Evolutionary conservation across 1,140 invertebrate species (phyloP).

Genomic region (Ips nitidus): DNA sequence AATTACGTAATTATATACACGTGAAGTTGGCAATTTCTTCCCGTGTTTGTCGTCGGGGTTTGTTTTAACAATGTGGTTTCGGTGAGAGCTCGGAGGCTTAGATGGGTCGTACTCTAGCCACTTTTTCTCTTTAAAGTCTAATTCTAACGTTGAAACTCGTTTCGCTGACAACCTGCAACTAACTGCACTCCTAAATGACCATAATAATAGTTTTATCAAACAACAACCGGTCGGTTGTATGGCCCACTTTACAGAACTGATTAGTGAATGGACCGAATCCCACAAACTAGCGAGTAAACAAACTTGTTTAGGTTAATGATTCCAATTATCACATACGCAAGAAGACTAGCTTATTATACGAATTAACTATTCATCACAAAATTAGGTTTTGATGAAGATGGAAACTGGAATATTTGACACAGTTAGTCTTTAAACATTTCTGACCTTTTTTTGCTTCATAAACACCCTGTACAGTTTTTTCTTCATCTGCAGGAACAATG

Average conservation of each 20-base stretch:
- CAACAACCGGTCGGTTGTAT: not conserved
- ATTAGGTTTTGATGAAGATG: no score
- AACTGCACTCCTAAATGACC: slow-evolving; percentile 10
- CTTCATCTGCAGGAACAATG: no score
- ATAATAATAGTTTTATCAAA: slow-evolving; percentile 10
- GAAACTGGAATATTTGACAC: no score
- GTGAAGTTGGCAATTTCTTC: not conserved
- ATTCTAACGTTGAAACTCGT: not conserved
- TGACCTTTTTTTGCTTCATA: no score
- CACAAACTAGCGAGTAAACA: not conserved
- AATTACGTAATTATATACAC: not conserved
- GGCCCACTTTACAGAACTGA: not conserved
- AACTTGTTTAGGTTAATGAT: no score
- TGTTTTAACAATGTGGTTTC: not conserved
- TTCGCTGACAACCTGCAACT: not conserved
- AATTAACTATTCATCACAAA: no score
- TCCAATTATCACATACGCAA: no score
- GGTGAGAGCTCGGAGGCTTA: not conserved
- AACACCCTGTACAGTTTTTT: no score
- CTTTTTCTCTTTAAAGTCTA: no score
- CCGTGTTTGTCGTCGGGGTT: not conserved
- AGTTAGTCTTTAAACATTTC: no score
- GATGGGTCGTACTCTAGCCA: no score
- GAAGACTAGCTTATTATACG: no score
- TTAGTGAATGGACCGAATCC: not conserved